These are phyloP conservation scores for Tubulanus polymorphus DNA, from an alignment of 2,888 invertebrate species.

Conservation along the genomic window DNA sequence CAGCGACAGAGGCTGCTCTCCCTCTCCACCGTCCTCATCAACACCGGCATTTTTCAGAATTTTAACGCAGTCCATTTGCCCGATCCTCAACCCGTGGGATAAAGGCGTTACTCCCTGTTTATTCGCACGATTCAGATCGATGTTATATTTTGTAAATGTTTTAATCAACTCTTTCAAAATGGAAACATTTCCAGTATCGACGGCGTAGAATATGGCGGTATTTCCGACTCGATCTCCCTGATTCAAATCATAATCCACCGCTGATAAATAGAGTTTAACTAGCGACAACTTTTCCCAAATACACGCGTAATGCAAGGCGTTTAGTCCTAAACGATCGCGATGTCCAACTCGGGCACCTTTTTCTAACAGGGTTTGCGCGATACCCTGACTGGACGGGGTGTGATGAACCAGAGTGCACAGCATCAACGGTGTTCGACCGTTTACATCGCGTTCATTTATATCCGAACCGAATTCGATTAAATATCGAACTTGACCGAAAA, in stretches of 20 bases:
- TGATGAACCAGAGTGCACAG: conserved; percentile 43
- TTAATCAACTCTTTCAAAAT: conserved; percentile 28
- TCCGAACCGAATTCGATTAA: conserved; percentile 38
- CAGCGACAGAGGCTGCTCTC: not conserved
- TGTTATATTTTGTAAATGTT: conserved; percentile 3
- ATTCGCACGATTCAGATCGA: not conserved
- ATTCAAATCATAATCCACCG: conserved; percentile 46
- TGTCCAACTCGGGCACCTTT: conserved; percentile 34
- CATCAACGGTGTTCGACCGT: conserved; percentile 41
- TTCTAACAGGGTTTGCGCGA: conserved; percentile 47
- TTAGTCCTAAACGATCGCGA: conserved; percentile 39
- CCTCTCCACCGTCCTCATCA: not conserved
- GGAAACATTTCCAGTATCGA: conserved; percentile 28
- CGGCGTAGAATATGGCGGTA: conserved; percentile 48
- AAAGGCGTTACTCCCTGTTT: not conserved
- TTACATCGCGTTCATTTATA: conserved; percentile 34
- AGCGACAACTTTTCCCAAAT: conserved; percentile 37
- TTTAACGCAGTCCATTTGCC: not conserved
- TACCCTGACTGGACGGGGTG: conserved; percentile 41
- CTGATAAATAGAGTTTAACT: conserved; percentile 34
- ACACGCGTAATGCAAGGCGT: conserved; percentile 47
- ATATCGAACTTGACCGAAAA: conserved; percentile 44
- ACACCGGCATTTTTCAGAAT: not conserved
- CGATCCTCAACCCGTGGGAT: not conserved
- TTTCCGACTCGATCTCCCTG: conserved; percentile 42